Percentiles rank a stretch among this genome's conserved stretches.
Conservation (phyloP, 2,113 vertebrate genomes). For the Aegithalos caudatus region DNA sequence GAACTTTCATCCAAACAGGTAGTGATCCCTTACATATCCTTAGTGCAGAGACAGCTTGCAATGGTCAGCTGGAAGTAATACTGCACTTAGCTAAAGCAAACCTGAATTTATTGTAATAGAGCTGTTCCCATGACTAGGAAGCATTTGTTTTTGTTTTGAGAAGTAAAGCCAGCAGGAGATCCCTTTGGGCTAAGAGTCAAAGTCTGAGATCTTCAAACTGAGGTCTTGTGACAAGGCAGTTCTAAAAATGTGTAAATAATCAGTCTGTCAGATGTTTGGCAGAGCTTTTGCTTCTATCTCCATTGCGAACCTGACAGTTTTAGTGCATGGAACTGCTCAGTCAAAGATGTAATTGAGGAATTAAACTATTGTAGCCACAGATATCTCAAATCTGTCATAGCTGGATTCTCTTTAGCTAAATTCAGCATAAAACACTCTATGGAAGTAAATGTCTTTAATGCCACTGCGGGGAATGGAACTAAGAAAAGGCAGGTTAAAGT, state of each 20-base stretch:
- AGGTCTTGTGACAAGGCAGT: background rate
- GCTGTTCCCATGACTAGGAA: background rate
- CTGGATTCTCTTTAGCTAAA: background rate
- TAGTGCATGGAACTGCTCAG: background rate
- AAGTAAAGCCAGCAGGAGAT: background rate
- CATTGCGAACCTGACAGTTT: background rate
- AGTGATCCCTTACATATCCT: background rate
- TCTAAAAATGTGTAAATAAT: conserved; percentile 10
- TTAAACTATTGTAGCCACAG: background rate
- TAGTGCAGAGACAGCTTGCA: background rate
- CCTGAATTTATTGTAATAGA: background rate
- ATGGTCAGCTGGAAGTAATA: background rate
- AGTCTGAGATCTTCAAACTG: background rate
- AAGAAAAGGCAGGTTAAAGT: background rate
- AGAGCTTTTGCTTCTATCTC: background rate
- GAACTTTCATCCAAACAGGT: background rate
- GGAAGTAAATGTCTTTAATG: background rate
- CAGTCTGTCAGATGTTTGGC: background rate
- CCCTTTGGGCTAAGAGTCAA: background rate
- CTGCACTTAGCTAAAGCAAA: background rate
- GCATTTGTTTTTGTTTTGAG: background rate
- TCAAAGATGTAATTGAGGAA: background rate
- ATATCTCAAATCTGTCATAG: background rate
- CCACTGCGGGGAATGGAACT: background rate
- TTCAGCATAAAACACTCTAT: background rate